Conservation (phyloP, 2,797 vertebrate genomes). For the Acomys russatus region DNA sequence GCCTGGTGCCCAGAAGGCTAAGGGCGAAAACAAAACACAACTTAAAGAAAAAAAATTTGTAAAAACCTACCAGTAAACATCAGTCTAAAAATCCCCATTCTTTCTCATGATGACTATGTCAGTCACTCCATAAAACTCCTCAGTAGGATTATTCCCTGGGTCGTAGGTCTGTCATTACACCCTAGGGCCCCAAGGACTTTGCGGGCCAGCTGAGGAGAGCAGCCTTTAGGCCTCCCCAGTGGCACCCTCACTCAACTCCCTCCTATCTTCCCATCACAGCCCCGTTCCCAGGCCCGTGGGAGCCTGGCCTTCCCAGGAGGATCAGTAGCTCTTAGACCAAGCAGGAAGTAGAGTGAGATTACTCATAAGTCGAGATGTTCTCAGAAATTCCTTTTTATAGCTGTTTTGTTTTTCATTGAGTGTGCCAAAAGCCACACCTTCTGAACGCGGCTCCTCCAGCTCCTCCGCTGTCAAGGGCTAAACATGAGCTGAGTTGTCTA, state of each 20-base stretch:
- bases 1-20: neutral
- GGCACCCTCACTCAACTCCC: neutral
- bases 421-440: slow-evolving; percentile 68
- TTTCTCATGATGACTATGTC: neutral
- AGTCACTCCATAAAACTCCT: neutral
- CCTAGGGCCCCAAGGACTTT: neutral
- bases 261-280: neutral
- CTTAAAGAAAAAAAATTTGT: neutral
- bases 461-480: neutral
- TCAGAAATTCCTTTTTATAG: slow-evolving; percentile 72
- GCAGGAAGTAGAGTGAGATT: slow-evolving; percentile 65
- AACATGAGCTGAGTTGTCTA: neutral
- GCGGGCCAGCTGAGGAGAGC: no score
- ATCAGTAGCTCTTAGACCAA: slow-evolving; percentile 29
- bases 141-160: no score
- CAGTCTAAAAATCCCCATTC: neutral
- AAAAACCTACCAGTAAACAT: neutral
- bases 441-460: neutral
- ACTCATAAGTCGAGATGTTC: slow-evolving; percentile 60
- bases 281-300: rapidly evolving
- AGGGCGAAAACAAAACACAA: neutral
- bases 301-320: slow-evolving; percentile 27
- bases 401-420: slow-evolving; percentile 38
- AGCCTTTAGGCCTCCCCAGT: neutral
- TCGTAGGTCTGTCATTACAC: no score